These are phyloP conservation scores for Latrodectus elegans DNA, from an alignment of 2,888 invertebrate genomes.

Conservation along the genomic window DNA sequence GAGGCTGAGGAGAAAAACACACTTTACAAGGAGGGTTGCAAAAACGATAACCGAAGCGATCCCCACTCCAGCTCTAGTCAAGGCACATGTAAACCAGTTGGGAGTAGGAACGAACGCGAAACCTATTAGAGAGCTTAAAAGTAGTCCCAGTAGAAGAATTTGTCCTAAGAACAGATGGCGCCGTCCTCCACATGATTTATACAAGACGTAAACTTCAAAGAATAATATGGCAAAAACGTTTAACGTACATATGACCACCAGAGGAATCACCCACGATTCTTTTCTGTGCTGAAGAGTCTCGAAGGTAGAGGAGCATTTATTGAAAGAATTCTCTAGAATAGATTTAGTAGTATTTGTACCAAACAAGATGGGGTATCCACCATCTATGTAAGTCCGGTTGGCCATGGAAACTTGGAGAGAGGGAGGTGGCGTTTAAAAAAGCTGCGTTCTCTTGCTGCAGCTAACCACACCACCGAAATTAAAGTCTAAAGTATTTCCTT, in stretches of 20 bases:
- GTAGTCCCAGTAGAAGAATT: constrained; percentile 87
- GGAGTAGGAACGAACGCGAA: constrained; percentile 86
- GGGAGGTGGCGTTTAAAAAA: constrained; percentile 7
- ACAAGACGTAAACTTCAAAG: constrained; percentile 90
- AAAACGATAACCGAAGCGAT: constrained; percentile 88
- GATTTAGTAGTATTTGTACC: constrained; percentile 37
- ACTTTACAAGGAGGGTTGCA: constrained; percentile 92
- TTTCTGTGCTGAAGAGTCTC: constrained; percentile 57
- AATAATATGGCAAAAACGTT: constrained; percentile 89
- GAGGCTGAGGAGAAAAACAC: constrained; percentile 92
- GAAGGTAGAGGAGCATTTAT: constrained; percentile 43
- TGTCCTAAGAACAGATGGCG: constrained; percentile 89
- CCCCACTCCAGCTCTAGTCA: constrained; percentile 85
- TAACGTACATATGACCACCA: constrained; percentile 87
- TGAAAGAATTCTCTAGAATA: constrained; percentile 10
- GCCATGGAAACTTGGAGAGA: constrained; percentile 39
- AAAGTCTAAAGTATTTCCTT: neutral
- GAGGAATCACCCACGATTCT: constrained; percentile 92
- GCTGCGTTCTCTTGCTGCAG: constrained; percentile 20
- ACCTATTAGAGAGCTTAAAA: constrained; percentile 86
- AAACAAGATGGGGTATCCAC: neutral
- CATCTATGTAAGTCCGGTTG: constrained; percentile 42
- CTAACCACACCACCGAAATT: constrained; percentile 12
- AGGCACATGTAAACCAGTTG: constrained; percentile 86
- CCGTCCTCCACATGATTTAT: constrained; percentile 83